Conservation (phyloP, 2,113 vertebrate species). For the Probosciger aterrimus region DNA sequence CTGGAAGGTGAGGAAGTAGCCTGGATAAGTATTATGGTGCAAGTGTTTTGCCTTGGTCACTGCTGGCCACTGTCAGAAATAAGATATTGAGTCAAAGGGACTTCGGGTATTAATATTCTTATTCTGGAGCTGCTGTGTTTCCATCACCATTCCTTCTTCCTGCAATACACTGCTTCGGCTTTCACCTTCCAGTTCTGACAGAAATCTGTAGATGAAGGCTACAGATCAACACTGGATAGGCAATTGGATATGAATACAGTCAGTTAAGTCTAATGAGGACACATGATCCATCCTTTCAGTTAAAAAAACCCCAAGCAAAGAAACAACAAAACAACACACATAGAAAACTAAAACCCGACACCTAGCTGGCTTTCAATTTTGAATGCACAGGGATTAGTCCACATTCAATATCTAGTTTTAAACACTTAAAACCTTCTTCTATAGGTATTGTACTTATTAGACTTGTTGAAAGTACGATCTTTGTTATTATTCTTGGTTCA, state of each 20-base stretch:
- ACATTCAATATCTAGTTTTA: background rate
- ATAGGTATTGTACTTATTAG: background rate
- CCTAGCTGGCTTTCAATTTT: background rate
- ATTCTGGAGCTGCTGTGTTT: background rate
- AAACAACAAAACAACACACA: background rate
- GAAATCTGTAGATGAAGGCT: background rate
- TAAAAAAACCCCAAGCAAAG: background rate
- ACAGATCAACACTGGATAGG: background rate
- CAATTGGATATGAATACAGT: background rate
- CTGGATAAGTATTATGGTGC: accelerated
- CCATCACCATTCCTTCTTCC: background rate
- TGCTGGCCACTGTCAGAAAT: background rate
- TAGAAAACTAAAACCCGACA: background rate
- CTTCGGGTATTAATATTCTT: background rate
- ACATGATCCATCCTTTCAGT: background rate
- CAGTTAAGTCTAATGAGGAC: background rate
- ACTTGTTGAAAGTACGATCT: background rate
- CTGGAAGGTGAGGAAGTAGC: background rate
- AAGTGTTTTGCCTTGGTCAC: background rate
- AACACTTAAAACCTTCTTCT: background rate
- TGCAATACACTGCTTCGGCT: background rate
- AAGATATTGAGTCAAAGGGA: background rate
- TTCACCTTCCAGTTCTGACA: background rate
- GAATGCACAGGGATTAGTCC: background rate
- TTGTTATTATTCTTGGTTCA: background rate